These are phyloP conservation scores for Isichthys henryi DNA, from an alignment of 2,113 vertebrate species.

Conservation along the genomic window DNA sequence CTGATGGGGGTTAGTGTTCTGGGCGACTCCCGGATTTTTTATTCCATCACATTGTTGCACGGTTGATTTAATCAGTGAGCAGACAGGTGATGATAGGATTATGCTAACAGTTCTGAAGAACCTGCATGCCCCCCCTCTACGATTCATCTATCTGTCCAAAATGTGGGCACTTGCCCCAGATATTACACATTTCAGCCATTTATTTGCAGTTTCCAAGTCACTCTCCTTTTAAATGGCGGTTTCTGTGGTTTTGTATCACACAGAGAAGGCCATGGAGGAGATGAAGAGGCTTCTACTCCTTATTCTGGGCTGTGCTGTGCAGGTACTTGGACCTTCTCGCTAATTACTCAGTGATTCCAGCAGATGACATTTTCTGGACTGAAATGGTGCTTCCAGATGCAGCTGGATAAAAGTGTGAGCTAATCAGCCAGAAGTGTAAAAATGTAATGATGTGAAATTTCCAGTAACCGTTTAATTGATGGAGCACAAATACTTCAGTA, in stretches of 20 bases:
- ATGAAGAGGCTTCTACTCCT: slow-evolving; percentile 81
- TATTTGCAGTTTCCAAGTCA: neutral
- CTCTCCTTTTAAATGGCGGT: neutral
- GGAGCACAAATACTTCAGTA: neutral
- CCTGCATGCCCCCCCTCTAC: neutral
- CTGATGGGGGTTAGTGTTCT: neutral
- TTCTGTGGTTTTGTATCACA: slow-evolving; percentile 34
- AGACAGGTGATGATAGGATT: neutral
- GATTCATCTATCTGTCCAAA: neutral
- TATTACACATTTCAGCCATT: neutral
- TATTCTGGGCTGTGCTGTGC: slow-evolving; percentile 86
- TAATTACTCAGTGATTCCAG: neutral
- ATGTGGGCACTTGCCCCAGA: neutral
- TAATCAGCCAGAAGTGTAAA: neutral
- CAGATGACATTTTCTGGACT: neutral
- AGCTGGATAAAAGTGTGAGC: neutral
- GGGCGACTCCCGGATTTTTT: neutral
- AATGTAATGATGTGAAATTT: neutral
- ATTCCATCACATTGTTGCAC: neutral
- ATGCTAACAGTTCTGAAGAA: neutral
- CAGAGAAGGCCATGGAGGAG: slow-evolving; percentile 61
- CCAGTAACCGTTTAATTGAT: neutral
- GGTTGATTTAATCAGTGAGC: neutral
- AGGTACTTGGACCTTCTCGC: slow-evolving; percentile 56
- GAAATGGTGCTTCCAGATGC: neutral